Evolutionary conservation across 2,888 invertebrate species (phyloP).

Genomic region (Epinotia ramella): DNA sequence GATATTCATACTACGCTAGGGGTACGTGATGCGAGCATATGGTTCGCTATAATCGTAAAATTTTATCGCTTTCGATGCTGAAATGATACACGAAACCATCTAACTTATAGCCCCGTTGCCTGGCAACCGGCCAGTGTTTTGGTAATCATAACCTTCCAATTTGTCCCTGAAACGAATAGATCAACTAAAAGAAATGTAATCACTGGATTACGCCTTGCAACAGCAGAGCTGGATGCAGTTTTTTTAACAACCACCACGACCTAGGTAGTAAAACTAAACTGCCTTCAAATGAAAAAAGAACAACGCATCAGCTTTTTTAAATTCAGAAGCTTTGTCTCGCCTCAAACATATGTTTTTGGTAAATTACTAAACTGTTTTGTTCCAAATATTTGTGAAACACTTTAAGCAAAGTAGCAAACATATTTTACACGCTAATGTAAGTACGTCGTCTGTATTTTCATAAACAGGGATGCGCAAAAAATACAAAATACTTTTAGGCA

Average conservation of each 20-base stretch:
- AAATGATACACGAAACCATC: slow-evolving; percentile 85
- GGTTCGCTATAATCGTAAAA: slow-evolving; percentile 81
- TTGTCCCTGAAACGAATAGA: slow-evolving; percentile 63
- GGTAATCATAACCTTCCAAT: slow-evolving; percentile 77
- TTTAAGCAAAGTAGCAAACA: slow-evolving; percentile 12
- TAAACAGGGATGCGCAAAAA: slow-evolving; percentile 39
- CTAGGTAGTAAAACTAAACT: slow-evolving; percentile 17
- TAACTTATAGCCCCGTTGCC: slow-evolving; percentile 76
- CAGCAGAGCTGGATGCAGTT: neutral
- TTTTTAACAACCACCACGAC: slow-evolving; percentile 14
- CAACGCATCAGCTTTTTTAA: neutral
- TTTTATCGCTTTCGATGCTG: slow-evolving; percentile 82
- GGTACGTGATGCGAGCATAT: slow-evolving; percentile 62
- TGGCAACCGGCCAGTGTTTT: slow-evolving; percentile 75
- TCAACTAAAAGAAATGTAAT: slow-evolving; percentile 14
- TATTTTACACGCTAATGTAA: slow-evolving; percentile 36
- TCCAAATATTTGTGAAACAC: slow-evolving; percentile 25
- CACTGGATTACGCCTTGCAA: slow-evolving; percentile 9
- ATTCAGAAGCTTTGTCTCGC: neutral
- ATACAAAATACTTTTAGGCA: slow-evolving; percentile 43
- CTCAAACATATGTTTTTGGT: neutral
- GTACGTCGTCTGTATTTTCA: slow-evolving; percentile 31
- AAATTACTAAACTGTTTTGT: neutral
- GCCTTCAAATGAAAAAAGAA: neutral
- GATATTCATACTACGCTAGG: slow-evolving; percentile 30